Conservation (phyloP, 2,888 invertebrate genomes). For the Brenthis daphne region DNA sequence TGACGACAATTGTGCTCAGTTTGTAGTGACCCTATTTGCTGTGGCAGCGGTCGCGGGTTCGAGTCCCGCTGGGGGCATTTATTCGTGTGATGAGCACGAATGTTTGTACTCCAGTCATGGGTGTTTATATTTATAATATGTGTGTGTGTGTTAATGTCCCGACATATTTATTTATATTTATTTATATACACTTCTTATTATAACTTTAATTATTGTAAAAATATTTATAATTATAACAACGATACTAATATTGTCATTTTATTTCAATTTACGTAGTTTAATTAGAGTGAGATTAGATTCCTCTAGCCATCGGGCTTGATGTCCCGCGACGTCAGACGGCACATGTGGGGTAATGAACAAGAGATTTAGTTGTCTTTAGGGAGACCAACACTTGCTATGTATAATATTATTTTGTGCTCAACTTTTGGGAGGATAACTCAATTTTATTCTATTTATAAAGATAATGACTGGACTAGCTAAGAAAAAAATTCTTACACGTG, state of each 20-base stretch:
- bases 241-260: conserved; percentile 19
- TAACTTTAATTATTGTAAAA: neutral
- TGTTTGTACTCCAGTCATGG: too few species aligned
- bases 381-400: conserved; percentile 12
- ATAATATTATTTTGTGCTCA: neutral
- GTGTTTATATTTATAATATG: too few species aligned
- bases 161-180: too few species aligned
- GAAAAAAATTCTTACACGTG: too few species aligned
- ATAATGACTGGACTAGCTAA: too few species aligned
- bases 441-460: too few species aligned
- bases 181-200: neutral
- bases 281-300: conserved; percentile 39
- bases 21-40: too few species aligned
- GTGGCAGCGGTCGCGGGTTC: too few species aligned
- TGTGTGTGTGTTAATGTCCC: too few species aligned
- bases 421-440: too few species aligned
- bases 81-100: too few species aligned
- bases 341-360: conserved; percentile 40
- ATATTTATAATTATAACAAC: neutral
- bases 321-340: conserved; percentile 30
- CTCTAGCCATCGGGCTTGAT: conserved; percentile 30
- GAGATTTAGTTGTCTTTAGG: conserved; percentile 33
- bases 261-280: conserved; percentile 39
- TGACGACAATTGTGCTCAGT: neutral
- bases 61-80: too few species aligned